Evolutionary conservation across 2,113 vertebrate species (phyloP).

Genomic region (Arizona elegans): DNA sequence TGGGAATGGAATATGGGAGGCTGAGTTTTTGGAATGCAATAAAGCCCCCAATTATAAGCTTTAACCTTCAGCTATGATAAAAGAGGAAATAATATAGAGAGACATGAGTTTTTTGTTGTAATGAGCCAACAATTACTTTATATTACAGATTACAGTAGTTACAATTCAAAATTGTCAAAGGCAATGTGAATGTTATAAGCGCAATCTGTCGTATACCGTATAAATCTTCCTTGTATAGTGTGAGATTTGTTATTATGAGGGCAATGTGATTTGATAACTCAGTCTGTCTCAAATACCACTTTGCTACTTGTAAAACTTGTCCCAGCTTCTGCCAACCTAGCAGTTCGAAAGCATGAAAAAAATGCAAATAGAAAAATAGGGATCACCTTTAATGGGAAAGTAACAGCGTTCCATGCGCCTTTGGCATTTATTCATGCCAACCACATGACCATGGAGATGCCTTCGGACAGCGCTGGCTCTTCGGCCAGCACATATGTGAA

Average conservation of each 20-base stretch:
- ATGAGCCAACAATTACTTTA: conserved; percentile 19
- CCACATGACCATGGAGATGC: too few species aligned
- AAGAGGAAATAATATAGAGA: background rate
- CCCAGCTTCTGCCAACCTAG: too few species aligned
- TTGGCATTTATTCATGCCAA: too few species aligned
- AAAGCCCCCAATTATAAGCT: conserved; percentile 35
- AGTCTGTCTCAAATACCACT: background rate
- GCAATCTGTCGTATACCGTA: background rate
- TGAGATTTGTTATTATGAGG: conserved; percentile 7
- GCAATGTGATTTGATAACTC: conserved; percentile 6
- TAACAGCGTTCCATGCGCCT: too few species aligned
- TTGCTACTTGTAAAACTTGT: background rate
- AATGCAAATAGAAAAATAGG: too few species aligned
- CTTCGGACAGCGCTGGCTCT: too few species aligned
- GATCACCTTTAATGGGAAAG: too few species aligned
- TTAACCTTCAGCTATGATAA: background rate
- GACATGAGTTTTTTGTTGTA: conserved; percentile 10
- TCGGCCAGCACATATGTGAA: too few species aligned
- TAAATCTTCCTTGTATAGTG: conserved; percentile 14
- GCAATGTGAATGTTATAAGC: background rate
- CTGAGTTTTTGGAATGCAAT: conserved; percentile 36
- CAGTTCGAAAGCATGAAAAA: too few species aligned
- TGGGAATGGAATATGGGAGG: background rate
- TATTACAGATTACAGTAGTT: conserved; percentile 30
- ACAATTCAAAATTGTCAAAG: background rate